Base-by-base conservation (phyloP, 2,113 vertebrate genomes). In the Trogon melanurus region DNA sequence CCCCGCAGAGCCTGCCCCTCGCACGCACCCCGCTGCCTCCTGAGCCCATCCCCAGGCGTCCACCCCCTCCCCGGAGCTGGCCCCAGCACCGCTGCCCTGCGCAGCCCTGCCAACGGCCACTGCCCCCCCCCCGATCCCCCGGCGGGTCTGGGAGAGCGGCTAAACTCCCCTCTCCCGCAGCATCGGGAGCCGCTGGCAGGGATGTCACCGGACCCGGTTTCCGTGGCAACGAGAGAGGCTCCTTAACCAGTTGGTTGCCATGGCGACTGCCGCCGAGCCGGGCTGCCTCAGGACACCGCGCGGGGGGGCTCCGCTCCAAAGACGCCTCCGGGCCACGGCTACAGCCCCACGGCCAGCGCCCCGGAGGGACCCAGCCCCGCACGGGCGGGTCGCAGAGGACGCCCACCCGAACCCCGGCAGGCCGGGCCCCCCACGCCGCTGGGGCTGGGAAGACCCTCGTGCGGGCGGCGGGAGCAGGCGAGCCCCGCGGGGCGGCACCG, bases 221-320 rank as follows among this genome's bases (percentile, higher is more conserved):
- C 97, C 95, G 71, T 65, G 91, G 94, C 88, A 97, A 98, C 96
- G 84, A 94, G 87, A 97, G 95, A 95, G 97, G 92, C 92, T 97
- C 97, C 97, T 80, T 96, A 97, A 97, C 97, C 96, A 91, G 58
- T 95, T 93, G 97, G 98, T 98, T 97, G 93, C 96, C 96, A 97
- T 97, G 95, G 94, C 91, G 94, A 97, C 95, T 96, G 94, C 92
- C 65, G 76, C 81, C 93, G 87, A 78, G 53, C 26, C 38, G 26
- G 45, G 67, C 76, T 69, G 76, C 88, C 70, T 73, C 36, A 47
- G 89, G 93, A 66, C 85, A 48, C 29, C 10, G 34, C 4, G 19
- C 3, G 13, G 47, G 57, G n/a, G 26, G 36, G n/a, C 54, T 51
- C 27, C 45, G 14, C 88, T 5, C 10, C 14, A n/a, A 8, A 21